These are phyloP conservation scores for Bombus turneri DNA, from an alignment of 1,140 invertebrate genomes.

Conservation along the genomic window DNA sequence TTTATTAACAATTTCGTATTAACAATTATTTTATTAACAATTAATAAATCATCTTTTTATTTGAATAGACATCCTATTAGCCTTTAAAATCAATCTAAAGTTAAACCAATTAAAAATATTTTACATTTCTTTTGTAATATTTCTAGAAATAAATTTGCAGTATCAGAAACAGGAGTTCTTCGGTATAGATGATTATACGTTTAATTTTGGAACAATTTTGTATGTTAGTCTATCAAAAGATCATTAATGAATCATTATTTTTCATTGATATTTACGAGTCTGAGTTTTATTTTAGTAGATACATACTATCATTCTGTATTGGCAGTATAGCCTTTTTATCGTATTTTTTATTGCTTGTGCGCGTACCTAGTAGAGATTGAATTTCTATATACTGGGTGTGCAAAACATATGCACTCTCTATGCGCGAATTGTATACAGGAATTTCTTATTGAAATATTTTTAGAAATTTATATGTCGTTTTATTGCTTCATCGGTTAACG, in stretches of 20 bases:
- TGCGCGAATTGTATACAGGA: too few species aligned
- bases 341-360: conserved; percentile 18
- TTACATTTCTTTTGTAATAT: neutral
- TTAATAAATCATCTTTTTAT: too few species aligned
- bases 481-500: neutral
- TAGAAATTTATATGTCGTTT: neutral
- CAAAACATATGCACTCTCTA: neutral
- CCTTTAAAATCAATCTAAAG: neutral
- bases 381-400: neutral
- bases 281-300: neutral
- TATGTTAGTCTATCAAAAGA: too few species aligned
- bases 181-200: neutral
- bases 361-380: conserved; percentile 17
- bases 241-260: conserved; percentile 2
- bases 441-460: neutral
- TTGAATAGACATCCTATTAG: neutral
- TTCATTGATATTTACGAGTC: neutral
- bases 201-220: neutral
- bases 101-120: neutral
- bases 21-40: too few species aligned
- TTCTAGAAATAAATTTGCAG: neutral
- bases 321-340: neutral
- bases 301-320: neutral
- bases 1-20: neutral
- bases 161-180: neutral